A percentile compares a stretch with the other conserved stretches of the same genome.
phyloP scores from a whole-genome alignment of 2,797 vertebrate genomes.

The Amniataba percoides region DNA sequence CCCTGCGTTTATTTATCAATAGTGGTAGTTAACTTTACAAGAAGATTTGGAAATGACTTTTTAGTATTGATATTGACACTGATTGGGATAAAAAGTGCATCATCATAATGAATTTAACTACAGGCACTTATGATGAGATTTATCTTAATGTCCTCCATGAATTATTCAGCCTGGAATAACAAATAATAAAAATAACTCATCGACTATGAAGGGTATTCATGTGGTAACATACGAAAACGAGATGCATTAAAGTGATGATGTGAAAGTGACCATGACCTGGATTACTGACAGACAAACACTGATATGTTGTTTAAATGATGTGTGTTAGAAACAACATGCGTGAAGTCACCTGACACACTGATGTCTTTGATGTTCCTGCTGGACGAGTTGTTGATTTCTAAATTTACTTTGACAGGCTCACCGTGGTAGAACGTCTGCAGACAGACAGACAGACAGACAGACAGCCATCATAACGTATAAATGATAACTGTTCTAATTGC shows the following conservation, averaged over 20 bases:
- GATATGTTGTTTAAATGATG: too few species aligned
- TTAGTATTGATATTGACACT: not conserved
- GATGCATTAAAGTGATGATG: too few species aligned
- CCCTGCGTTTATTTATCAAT: not conserved
- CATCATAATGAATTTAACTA: too few species aligned
- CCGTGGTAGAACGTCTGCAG: constrained; percentile 92
- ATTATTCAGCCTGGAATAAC: too few species aligned
- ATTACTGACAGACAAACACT: too few species aligned
- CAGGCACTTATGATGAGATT: too few species aligned
- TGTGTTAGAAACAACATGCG: not conserved
- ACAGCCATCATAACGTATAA: not conserved
- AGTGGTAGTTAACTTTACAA: not conserved
- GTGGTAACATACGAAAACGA: too few species aligned
- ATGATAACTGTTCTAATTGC: too few species aligned
- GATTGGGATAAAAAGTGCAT: not conserved
- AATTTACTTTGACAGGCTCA: constrained; percentile 87
- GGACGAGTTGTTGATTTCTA: constrained; percentile 92
- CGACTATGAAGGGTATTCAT: too few species aligned
- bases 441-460: constrained; percentile 15
- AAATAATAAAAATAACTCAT: too few species aligned
- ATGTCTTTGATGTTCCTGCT: constrained; percentile 92
- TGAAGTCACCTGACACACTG: constrained; percentile 85
- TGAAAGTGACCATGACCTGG: too few species aligned
- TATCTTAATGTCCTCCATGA: too few species aligned
- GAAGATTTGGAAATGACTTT: not conserved